Evolutionary conservation across 2,113 vertebrate genomes (phyloP), one percentile per base, ranked within the genome.

Genomic region (Oreochromis spilurus): DNA sequence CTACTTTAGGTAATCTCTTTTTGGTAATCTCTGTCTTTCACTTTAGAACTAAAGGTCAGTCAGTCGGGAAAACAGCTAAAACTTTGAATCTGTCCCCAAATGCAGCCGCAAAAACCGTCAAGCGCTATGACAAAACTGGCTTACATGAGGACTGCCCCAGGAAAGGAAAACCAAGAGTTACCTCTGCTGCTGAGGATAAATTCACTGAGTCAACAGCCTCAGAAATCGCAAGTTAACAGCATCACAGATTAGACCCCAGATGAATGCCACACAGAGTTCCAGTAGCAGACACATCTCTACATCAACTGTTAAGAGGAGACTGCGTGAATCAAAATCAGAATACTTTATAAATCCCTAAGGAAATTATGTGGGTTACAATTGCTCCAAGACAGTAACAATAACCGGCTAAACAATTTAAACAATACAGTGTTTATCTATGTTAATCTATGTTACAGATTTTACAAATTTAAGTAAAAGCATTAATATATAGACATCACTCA

Each of bases 91-190:
- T 57, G 55, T 57, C 55, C 55, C 24, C 55, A 57, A 16, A 24
- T 57, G 2, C 6, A 29, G 55, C 24, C 1, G 24, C 55, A n/a
- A 57, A 57, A 29, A 57, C 1, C 13, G 0, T 29, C 24, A 57
- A 57, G 24, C 24, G 4, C 55, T 57, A 57, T 29, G 24, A 57
- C 55, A 57, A 57, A 57, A 57, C 1, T 57, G 0, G 4, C 54
- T 57, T 14, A 57, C 24, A 57, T 14, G 54, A 57, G 54, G 24
- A 29, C 54, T 7, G 2, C 55, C 55, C 13, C 55, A 57, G 55
- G 24, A 57, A 57, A 26, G 12, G 55, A 57, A 57, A 57, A 57
- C 55, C 55, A 57, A 57, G 54, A 26, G 54, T 57, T 26, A 57
- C 55, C 24, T 16, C 12, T 29, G 2, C 55, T 57, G 24, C 13